phyloP scores from a whole-genome alignment of 1,140 invertebrate species.

The Cyclina sinensis region DNA sequence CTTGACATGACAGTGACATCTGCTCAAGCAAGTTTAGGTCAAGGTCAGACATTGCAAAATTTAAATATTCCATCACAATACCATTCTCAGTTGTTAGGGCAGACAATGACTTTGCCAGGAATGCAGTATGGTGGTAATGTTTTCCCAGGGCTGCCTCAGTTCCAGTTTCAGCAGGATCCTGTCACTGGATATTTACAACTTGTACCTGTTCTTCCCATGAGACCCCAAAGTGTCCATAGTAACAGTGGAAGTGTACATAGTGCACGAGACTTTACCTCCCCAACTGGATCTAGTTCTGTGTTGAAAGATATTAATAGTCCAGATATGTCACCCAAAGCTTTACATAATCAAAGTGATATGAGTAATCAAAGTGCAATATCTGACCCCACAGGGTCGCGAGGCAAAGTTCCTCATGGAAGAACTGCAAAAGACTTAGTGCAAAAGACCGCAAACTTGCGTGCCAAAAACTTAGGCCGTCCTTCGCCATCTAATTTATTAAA shows the following conservation, averaged over 20 bases:
- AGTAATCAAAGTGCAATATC: constrained; percentile 64
- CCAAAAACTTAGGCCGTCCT: constrained; percentile 66
- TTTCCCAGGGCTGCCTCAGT: constrained; percentile 75
- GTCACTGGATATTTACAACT: constrained; percentile 81
- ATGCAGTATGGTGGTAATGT: constrained; percentile 70
- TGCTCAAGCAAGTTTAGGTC: constrained; percentile 58
- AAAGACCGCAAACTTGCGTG: constrained; percentile 72
- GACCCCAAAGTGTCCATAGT: constrained; percentile 65
- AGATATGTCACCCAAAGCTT: constrained; percentile 52
- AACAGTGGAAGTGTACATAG: constrained; percentile 65
- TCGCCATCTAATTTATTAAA: constrained; percentile 40
- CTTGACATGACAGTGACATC: constrained; percentile 67
- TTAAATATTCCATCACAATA: constrained; percentile 73
- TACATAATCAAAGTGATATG: constrained; percentile 56
- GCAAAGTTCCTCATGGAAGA: constrained; percentile 64
- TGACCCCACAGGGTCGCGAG: constrained; percentile 5
- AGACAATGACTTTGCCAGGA: constrained; percentile 75
- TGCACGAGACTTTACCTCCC: constrained; percentile 52
- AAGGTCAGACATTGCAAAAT: constrained; percentile 63
- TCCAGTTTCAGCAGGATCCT: constrained; percentile 83
- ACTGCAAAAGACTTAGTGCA: constrained; percentile 74
- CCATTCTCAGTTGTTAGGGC: constrained; percentile 71
- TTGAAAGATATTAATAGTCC: constrained; percentile 45
- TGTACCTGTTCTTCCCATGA: constrained; percentile 76
- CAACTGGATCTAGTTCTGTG: constrained; percentile 49